phyloP scores from a whole-genome alignment of 2,113 vertebrate species.

The Pangasianodon hypophthalmus region DNA sequence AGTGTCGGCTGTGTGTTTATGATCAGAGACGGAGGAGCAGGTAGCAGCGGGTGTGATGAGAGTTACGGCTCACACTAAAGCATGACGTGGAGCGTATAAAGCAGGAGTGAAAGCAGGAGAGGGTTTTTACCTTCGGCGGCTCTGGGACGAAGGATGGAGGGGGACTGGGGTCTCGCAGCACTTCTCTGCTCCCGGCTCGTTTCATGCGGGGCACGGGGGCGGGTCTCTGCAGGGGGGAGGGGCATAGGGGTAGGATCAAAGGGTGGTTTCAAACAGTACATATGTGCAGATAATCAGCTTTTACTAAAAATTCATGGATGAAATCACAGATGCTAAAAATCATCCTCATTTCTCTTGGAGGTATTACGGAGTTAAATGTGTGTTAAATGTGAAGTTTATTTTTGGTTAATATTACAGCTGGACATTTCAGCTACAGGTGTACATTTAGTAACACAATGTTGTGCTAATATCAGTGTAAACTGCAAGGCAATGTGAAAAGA shows the following conservation, averaged over 20 bases:
- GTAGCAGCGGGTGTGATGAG: neutral
- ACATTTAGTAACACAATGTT: neutral
- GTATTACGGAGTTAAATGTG: too few relatives aligned
- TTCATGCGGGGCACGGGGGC: conserved; percentile 84
- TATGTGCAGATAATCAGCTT: neutral
- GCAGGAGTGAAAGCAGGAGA: neutral
- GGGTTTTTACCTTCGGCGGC: conserved; percentile 89
- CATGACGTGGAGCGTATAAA: too few relatives aligned
- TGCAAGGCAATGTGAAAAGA: too few relatives aligned
- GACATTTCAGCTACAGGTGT: too few relatives aligned
- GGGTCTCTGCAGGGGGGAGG: conserved; percentile 68
- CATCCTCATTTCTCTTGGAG: neutral
- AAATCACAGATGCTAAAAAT: too few relatives aligned
- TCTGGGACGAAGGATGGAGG: conserved; percentile 96
- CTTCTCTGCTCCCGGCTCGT: conserved; percentile 84
- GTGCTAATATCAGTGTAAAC: neutral
- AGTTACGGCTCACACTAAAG: neutral
- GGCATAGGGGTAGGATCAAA: neutral
- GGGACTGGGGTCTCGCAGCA: conserved; percentile 87
- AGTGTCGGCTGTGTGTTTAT: neutral
- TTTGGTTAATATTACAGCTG: too few relatives aligned
- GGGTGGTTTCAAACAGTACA: neutral
- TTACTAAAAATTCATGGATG: neutral
- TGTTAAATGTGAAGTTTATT: too few relatives aligned
- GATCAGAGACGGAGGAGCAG: neutral